Evolutionary conservation across 2,797 vertebrate genomes (phyloP).

Genomic region (Pyrocephalus nanus): DNA sequence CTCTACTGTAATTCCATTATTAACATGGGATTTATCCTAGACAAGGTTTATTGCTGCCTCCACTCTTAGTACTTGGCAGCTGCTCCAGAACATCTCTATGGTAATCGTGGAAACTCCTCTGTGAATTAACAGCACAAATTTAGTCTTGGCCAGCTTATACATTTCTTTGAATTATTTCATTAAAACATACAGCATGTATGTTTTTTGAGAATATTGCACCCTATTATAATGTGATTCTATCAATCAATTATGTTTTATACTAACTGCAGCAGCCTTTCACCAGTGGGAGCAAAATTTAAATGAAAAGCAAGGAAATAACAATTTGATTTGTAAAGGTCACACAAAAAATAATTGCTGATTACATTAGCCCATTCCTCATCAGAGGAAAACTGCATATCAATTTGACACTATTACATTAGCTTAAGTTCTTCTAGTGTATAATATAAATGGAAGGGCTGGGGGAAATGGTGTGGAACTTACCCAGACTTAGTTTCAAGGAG

Average conservation of each 20-base stretch:
- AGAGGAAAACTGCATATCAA: not conserved
- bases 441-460: not conserved
- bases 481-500: conserved; percentile 7
- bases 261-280: not conserved
- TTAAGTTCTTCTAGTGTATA: not conserved
- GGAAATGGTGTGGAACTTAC: conserved; percentile 14
- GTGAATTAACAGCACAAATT: not conserved
- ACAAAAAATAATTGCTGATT: conserved; percentile 47
- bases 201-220: not conserved
- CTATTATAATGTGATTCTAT: not conserved
- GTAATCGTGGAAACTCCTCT: not conserved
- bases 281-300: conserved; percentile 46
- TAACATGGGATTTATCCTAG: not conserved
- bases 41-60: not conserved
- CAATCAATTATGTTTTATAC: conserved; percentile 39
- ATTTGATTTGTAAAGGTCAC: conserved; percentile 62
- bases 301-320: conserved; percentile 45
- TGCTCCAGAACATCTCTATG: not conserved
- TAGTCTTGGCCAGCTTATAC: not conserved
- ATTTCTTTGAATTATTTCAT: conserved; percentile 21
- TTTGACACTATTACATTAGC: not conserved
- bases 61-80: not conserved
- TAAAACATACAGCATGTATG: not conserved
- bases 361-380: conserved; percentile 50
- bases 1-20: not conserved